Evolutionary conservation across 2,888 invertebrate species (phyloP), one percentile per base, ranked within the genome.

Genomic region (Drosophila demipolita): DNA sequence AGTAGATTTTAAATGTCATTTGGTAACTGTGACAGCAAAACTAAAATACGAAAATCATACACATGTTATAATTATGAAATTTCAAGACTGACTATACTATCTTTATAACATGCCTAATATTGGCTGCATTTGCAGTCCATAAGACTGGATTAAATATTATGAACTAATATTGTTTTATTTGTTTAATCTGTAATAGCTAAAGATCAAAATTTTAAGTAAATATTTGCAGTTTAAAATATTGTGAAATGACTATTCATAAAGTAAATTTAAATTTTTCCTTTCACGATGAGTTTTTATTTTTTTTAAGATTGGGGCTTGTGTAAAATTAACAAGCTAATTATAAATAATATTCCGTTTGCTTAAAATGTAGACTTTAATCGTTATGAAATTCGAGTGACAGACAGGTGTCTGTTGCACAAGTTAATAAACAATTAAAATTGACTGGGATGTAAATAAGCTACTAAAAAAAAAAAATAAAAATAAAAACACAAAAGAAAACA

Each of bases 341-440:
- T 52, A 15, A 29, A 38, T 54, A 15, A 36, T 15, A 57, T 33
- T 17, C 15, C 17, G 42, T 17, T n/a, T 33, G n/a, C 15, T 52
- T 38, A 26, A 65, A 50, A 40, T 17, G 60, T 58, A 58, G 45
- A 42, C 15, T 33, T 62, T 40, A 12, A 33, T 32, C 48, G 53
- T 29, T 54, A 11, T n/a, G 45, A 57, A 15, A 49, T 40, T 50
- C 66, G 49, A 45, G 33, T 45, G 49, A 32, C 80, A 36, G 40
- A 23, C 80, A 87, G 80, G 73, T 87, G 72, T 65, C 83, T 66
- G 61, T 64, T 81, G 62, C 62, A 62, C 52, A 75, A 68, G 69
- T 59, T 48, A 65, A 69, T 66, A 42, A 75, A 73, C 81, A 73
- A 83, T 81, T 78, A 66, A 58, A 57, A 48, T 49, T 55, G 48